Evolutionary conservation across 2,113 vertebrate genomes (phyloP).

Genomic region (Podarcis muralis): DNA sequence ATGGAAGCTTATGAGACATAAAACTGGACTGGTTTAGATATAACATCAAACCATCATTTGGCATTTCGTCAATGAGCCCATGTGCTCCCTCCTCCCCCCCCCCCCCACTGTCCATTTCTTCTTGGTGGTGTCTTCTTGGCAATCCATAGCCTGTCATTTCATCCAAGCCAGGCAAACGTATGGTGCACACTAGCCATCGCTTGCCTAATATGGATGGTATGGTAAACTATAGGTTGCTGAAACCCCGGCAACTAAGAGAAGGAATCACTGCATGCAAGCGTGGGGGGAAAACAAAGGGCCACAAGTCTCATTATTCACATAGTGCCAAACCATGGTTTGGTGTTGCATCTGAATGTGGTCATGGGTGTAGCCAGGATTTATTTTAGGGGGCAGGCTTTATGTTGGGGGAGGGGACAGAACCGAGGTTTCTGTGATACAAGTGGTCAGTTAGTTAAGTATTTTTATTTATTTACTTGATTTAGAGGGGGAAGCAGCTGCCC

Average conservation of each 20-base stretch:
- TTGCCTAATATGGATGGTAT: background rate
- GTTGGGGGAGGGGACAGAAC: too few relatives aligned
- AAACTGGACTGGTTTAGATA: background rate
- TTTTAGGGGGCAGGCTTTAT: too few relatives aligned
- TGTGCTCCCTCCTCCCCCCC: background rate
- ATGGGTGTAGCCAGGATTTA: too few relatives aligned
- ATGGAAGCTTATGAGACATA: background rate
- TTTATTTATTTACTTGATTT: too few relatives aligned
- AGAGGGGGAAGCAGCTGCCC: too few relatives aligned
- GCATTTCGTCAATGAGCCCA: background rate
- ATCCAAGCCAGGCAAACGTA: background rate
- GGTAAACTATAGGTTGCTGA: background rate
- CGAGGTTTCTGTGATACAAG: too few relatives aligned
- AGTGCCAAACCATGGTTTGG: background rate
- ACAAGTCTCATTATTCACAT: background rate
- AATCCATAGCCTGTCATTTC: background rate
- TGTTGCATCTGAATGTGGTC: background rate
- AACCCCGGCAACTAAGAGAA: background rate
- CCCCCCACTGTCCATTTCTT: background rate
- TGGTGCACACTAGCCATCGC: background rate
- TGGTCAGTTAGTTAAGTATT: too few relatives aligned
- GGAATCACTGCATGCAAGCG: background rate
- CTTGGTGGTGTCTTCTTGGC: background rate
- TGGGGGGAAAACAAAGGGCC: background rate
- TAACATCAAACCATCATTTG: background rate